A percentile compares a stretch with the other conserved stretches of the same genome.
Conservation (phyloP, 2,113 vertebrate species). For the Macaca mulatta region DNA sequence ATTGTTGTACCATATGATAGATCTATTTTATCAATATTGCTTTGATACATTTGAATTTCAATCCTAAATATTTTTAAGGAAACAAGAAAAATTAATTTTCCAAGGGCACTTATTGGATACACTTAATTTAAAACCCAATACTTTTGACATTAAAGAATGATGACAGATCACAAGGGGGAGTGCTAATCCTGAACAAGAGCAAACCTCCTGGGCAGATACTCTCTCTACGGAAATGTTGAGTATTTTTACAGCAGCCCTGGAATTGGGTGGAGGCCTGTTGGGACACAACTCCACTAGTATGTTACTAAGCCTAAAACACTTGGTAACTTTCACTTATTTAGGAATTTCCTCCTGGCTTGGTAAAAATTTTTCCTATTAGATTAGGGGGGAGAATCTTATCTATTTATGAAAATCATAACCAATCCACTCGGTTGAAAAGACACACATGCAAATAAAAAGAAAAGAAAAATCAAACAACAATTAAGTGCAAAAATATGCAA, state of each 20-base stretch:
- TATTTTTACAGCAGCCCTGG: background rate
- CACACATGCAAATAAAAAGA: background rate
- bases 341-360: background rate
- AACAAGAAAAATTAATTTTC: slow-evolving; percentile 39
- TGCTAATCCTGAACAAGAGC: background rate
- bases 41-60: slow-evolving; percentile 9
- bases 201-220: background rate
- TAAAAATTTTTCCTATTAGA: slow-evolving; percentile 12
- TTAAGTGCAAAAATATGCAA: background rate
- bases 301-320: background rate
- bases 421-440: background rate
- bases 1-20: background rate
- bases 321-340: slow-evolving; percentile 31
- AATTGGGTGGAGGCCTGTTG: background rate
- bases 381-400: background rate
- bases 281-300: background rate
- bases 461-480: background rate
- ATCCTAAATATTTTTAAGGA: slow-evolving; percentile 16
- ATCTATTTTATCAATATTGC: background rate
- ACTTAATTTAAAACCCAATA: slow-evolving; percentile 13
- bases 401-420: slow-evolving; percentile 28
- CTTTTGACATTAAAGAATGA: slow-evolving; percentile 17
- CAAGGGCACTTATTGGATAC: background rate
- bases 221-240: background rate
- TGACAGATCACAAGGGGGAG: background rate